Evolutionary conservation across 2,888 invertebrate species (phyloP), one percentile per base, ranked within the genome.

Genomic region (Punctoribates punctum): DNA sequence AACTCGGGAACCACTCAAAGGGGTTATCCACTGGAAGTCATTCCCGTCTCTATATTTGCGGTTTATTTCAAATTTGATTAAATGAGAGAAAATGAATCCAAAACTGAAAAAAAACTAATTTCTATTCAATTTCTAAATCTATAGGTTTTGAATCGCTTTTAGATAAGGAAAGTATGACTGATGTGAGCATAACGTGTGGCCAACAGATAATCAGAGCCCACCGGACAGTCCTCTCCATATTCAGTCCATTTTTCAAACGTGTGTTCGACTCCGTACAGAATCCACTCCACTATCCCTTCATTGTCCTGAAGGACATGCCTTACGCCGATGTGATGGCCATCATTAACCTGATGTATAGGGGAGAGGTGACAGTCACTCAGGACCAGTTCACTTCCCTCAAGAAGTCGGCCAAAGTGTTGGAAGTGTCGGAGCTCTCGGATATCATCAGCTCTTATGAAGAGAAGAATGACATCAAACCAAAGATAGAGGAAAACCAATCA

Each of bases 271-370:
- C 60, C 8, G 48, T 38, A 4, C 42, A 57, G 13, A 46, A 72
- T 20, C 62, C 60, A 38, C 17, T 70, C 3, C 74, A 77, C 13
- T 75, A 77, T 75, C 77, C 77, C 5, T 73, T 77, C 38, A 51
- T 77, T 20, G 73, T 77, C 15, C 46, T 77, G 23, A 77, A 75
- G 70, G 77, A 75, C 38, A 75, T 74, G 77, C 62, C 75, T 5
- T 74, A 46, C 29, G 29, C 51, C 9, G 77, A 77, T 60, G 48
- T 77, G 23, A 75, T 25, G 60, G 42, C 73, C n/a, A 72, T 77
- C n/a, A 73, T 77, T 15, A 73, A 77, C 25, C 75, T 75, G 42
- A 77, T 77, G 27, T 77, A 77, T 75, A 60, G 70, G 29, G 77
- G 77, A 57, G 75, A 77, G 42, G 75, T 77, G 1, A 72, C 73